These are phyloP conservation scores for Ricordea florida DNA, from an alignment of 92 coral and sea anemone genomes.

Conservation along the genomic window DNA sequence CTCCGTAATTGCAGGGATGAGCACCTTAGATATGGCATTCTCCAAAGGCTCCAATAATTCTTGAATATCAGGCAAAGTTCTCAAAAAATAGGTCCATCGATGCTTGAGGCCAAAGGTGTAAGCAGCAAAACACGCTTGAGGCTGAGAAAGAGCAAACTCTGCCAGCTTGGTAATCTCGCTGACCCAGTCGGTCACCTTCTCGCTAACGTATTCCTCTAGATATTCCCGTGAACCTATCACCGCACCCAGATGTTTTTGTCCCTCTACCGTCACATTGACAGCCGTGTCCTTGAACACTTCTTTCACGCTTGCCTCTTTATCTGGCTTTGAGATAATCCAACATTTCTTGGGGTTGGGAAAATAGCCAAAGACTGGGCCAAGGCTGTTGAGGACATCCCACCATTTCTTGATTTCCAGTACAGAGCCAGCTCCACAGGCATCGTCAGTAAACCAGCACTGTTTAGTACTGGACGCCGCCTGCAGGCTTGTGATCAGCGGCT, in stretches of 20 bases:
- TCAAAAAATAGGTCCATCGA: slow-evolving; percentile 1
- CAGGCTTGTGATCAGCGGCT: slow-evolving; percentile 22
- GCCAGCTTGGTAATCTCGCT: slow-evolving; percentile 2
- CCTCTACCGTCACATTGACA: slow-evolving; percentile 4
- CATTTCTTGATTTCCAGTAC: slow-evolving; percentile 3
- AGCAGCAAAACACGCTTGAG: slow-evolving; percentile 28
- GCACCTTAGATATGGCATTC: slow-evolving; percentile 13
- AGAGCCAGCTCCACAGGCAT: slow-evolving; percentile 33
- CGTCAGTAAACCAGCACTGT: slow-evolving; percentile 53
- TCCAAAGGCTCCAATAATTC: slow-evolving; percentile 20
- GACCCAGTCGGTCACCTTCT: slow-evolving; percentile 18
- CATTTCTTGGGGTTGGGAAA: slow-evolving; percentile 31
- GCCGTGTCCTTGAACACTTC: slow-evolving; percentile 1
- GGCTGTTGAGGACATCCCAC: slow-evolving; percentile 21
- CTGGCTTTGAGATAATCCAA: slow-evolving; percentile 36
- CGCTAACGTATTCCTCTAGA: slow-evolving; percentile 17
- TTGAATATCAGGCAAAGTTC: slow-evolving; percentile 19
- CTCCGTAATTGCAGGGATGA: slow-evolving; percentile 17
- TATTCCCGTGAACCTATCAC: slow-evolving; percentile 44
- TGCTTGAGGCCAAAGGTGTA: slow-evolving; percentile 19
- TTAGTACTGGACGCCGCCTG: background rate
- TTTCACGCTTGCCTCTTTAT: background rate
- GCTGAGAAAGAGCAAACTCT: slow-evolving; percentile 6
- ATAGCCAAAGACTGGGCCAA: slow-evolving; percentile 25
- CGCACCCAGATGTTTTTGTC: slow-evolving; percentile 32